Evolutionary conservation across 2,888 invertebrate species (phyloP).

Genomic region (Lasioglossum morio): DNA sequence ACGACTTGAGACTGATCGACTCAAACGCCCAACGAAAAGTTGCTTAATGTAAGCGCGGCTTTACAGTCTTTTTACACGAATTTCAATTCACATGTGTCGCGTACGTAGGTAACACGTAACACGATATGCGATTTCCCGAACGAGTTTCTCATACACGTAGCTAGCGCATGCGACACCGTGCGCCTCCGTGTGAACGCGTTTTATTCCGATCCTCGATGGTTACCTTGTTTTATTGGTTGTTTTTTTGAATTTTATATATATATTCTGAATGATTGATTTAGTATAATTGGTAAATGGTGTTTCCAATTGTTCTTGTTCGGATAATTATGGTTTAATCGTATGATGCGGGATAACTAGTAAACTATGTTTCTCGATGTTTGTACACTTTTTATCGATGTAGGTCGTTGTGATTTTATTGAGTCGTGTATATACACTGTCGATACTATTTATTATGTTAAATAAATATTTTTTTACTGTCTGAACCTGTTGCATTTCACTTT

Average conservation of each 20-base stretch:
- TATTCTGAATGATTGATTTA: background rate
- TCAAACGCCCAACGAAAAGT: background rate
- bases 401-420: constrained; percentile 34
- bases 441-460: constrained; percentile 77
- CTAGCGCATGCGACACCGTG: background rate
- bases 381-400: constrained; percentile 22
- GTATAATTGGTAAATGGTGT: constrained; percentile 30
- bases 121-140: background rate
- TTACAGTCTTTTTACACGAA: background rate
- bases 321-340: constrained; percentile 5
- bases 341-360: constrained; percentile 26
- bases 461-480: constrained; percentile 60
- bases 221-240: background rate
- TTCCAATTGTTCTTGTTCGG: constrained; percentile 10
- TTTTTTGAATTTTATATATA: background rate
- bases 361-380: constrained; percentile 8
- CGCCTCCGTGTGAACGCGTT: background rate
- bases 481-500: constrained; percentile 7
- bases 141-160: background rate
- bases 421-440: constrained; percentile 68
- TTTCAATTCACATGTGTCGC: background rate
- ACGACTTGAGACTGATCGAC: background rate
- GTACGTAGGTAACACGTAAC: background rate
- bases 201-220: background rate
- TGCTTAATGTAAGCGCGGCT: background rate